Percentiles rank a stretch among this genome's conserved stretches.
Conservation (phyloP, 2,113 vertebrate genomes). For the Eptesicus fuscus region DNA sequence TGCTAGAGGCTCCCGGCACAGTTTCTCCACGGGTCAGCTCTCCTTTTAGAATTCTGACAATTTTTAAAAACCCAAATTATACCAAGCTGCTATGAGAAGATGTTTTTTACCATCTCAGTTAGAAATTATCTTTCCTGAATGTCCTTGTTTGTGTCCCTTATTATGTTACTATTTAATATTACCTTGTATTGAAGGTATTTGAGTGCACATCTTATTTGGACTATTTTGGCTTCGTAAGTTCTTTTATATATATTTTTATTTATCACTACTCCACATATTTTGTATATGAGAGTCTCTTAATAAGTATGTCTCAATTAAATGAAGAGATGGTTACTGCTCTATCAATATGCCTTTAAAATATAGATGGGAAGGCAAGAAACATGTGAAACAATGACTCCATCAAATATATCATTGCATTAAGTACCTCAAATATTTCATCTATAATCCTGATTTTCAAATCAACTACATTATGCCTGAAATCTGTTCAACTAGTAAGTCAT, state of each 20-base stretch:
- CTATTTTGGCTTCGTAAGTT: background rate
- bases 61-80: background rate
- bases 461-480: background rate
- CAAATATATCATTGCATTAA: background rate
- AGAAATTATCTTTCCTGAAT: background rate
- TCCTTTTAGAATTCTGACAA: background rate
- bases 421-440: background rate
- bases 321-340: background rate
- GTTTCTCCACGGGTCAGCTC: background rate
- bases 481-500: background rate
- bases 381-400: background rate
- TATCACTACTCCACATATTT: background rate
- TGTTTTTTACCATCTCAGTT: background rate
- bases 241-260: background rate
- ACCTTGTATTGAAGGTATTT: background rate
- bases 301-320: conserved; percentile 7
- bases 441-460: background rate
- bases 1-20: background rate
- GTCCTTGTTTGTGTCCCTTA: background rate
- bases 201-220: background rate
- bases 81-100: background rate
- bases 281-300: background rate
- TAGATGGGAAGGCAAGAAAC: background rate
- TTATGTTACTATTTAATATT: background rate
- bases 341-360: background rate